Base-by-base conservation (phyloP, 2,888 invertebrate genomes). In the Hypselothyrea guttata region DNA sequence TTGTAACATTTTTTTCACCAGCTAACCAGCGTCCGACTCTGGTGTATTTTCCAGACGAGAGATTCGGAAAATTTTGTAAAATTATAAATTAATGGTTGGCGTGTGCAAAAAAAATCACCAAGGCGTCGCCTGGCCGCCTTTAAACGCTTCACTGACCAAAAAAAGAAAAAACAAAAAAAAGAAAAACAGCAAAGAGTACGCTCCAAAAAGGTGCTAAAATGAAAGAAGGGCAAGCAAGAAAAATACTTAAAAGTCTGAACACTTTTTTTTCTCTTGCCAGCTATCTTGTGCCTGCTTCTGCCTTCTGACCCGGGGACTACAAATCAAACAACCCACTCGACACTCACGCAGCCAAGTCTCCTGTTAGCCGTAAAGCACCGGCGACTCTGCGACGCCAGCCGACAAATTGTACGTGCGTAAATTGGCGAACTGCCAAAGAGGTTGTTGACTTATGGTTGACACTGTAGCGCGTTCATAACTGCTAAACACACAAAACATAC, bases 381-480 rank as follows among this genome's bases (percentile, higher is more conserved):
- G 45, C 41, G 27, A 16, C 18, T 31, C 42, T 30, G 27, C 44
- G 44, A 34, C 30, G 51, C 35, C 44, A 49, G 27, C 46, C 63
- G 62, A 65, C 63, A 59, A 71, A 49, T 72, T 71, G 78, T 71
- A 84, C 75, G 84, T 84, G 84, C 81, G 82, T 84, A 74, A 78
- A 81, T 78, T 74, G 74, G 65, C 67, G 47, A 75, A 40, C 60
- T 67, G 79, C 77, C 75, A 67, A 84, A 79, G 75, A 84, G 81
- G 84, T 81, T 81, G 82, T 81, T 81, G 81, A 81, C 84, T 81
- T 81, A 71, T 64, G 48, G 58, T 40, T 53, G 41, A 40, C 56
- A 47, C 61, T 66, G 62, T 66, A 41, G 65, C 54, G 52, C 46
- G 42, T 35, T 59, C 30, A 68, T 68, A 68, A 51, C 58, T 30